Conservation (phyloP, 2,113 vertebrate species). For the Anguilla japonica region DNA sequence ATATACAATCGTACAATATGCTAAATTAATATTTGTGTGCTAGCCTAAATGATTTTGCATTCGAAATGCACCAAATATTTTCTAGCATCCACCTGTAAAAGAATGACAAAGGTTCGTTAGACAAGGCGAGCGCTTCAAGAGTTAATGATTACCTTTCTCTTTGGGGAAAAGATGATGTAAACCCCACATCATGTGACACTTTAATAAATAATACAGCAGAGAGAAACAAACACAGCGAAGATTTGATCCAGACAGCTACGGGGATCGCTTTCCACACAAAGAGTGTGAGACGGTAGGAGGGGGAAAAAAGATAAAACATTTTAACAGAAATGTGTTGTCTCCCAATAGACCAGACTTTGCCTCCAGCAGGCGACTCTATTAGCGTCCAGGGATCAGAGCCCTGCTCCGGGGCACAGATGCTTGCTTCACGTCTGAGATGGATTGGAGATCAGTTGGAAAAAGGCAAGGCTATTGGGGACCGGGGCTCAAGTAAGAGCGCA, state of each 20-base stretch:
- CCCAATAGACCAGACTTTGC: constrained; percentile 60
- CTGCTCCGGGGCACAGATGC: constrained; percentile 63
- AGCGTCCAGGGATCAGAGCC: constrained; percentile 53
- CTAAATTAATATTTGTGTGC: background rate
- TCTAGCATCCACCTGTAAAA: constrained; percentile 12
- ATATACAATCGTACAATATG: background rate
- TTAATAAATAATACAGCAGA: constrained; percentile 75
- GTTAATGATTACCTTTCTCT: constrained; percentile 70
- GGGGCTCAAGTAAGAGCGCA: constrained; percentile 28
- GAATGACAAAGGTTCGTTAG: constrained; percentile 36
- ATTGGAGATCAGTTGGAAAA: constrained; percentile 80
- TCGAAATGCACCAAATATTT: background rate
- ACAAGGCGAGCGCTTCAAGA: constrained; percentile 54
- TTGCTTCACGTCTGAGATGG: constrained; percentile 72
- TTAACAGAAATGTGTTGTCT: constrained; percentile 72
- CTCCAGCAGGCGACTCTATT: constrained; percentile 58
- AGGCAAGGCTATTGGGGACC: constrained; percentile 38
- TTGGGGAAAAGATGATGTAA: constrained; percentile 82
- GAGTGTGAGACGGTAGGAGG: constrained; percentile 21
- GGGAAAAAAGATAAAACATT: constrained; percentile 24
- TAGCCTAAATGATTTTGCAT: background rate
- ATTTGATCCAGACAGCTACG: constrained; percentile 41
- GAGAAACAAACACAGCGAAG: constrained; percentile 54
- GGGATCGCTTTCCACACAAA: constrained; percentile 32
- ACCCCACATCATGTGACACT: constrained; percentile 77